Conservation (phyloP, 2,797 vertebrate species). For the Phoebastria nigripes region DNA sequence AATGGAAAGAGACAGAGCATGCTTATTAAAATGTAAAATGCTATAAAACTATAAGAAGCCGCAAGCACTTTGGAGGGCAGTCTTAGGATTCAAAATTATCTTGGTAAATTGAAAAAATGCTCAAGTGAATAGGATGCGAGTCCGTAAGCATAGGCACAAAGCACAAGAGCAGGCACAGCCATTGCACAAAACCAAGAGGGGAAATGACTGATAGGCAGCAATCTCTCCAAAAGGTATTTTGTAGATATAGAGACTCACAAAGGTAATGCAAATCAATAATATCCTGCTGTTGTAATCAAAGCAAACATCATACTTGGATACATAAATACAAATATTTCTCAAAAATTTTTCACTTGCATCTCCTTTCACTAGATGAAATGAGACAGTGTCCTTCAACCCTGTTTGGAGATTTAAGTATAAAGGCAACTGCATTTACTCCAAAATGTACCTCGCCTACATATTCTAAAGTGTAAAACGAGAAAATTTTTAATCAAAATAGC, state of each 20-base stretch:
- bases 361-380: not conserved
- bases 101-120: not conserved
- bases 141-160: not conserved
- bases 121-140: not conserved
- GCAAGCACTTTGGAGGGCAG: not conserved
- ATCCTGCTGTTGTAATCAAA: not conserved
- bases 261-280: not conserved
- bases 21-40: not conserved
- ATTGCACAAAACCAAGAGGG: not conserved
- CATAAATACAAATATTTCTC: constrained; percentile 1
- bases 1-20: not conserved
- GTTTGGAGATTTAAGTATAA: not conserved
- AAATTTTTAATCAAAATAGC: constrained; percentile 7
- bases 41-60: not conserved
- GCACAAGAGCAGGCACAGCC: not conserved
- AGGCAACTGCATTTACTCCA: not conserved
- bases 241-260: not conserved
- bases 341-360: not conserved
- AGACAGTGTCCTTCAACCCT: not conserved
- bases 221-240: not conserved
- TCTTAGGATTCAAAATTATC: not conserved
- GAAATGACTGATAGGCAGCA: not conserved
- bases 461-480: not conserved
- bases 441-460: not conserved
- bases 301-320: not conserved